These are phyloP conservation scores for Nephrotoma appendiculata DNA, from an alignment of 2,888 invertebrate genomes.

Conservation along the genomic window DNA sequence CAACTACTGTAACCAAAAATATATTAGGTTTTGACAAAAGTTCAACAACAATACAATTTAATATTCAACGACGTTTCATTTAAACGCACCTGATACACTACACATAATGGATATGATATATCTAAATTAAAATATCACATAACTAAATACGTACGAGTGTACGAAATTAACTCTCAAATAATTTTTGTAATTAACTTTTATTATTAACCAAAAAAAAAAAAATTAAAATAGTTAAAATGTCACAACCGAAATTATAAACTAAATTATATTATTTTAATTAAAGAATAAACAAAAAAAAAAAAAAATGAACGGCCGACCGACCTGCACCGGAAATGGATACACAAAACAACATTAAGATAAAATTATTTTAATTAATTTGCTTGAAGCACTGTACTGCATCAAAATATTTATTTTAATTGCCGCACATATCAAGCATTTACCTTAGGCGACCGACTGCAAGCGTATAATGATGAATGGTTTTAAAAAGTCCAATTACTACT, in stretches of 20 bases:
- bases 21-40: not conserved
- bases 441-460: not conserved
- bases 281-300: not conserved
- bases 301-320: not conserved
- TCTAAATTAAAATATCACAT: not conserved
- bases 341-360: not conserved
- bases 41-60: not conserved
- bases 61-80: not conserved
- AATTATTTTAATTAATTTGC: not conserved
- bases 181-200: not conserved
- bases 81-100: not conserved
- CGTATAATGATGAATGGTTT: not conserved
- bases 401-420: not conserved
- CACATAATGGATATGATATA: not conserved
- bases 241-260: not conserved
- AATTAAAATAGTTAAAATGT: not conserved
- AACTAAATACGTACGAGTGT: not conserved
- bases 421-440: not conserved
- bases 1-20: not conserved
- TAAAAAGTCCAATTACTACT: not conserved
- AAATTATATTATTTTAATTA: not conserved
- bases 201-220: not conserved
- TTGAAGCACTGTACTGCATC: not conserved
- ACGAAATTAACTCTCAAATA: not conserved
- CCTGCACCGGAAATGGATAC: not conserved